Base-by-base conservation (phyloP, 1,140 invertebrate species). In the Plectrocnemia conspersa region DNA sequence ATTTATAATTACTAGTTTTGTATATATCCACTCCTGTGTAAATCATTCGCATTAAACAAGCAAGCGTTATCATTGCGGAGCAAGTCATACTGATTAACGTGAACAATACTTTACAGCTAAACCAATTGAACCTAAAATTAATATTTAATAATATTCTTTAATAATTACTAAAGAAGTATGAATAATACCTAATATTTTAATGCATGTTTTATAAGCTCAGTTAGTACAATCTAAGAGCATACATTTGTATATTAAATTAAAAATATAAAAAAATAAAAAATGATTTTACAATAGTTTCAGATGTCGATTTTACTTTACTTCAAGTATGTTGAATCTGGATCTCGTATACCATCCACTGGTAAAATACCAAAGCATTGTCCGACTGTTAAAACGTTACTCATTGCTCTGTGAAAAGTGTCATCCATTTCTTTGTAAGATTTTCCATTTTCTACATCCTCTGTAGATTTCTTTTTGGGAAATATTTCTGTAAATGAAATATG, bases 351-450 rank as follows among this genome's bases (percentile, higher is more conserved):
- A 5, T n/a, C 35, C 15, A 61, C 45, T 1, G 58, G 58, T 45
- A 61, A n/a, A 4, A 54, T 44, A 3, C 58, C 58, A 19, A 61
- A 61, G 23, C 42, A 54, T 25, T 61, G 58, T 19, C 54, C 58
- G 7, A 61, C 29, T 4, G 55, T 35, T 13, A 61, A 46, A 16
- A 61, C 29, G 7, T 54, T 54, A 16, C 41, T 46, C 22, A 61
- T 61, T 15, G 58, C 58, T 7, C 50, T 13, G 36, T 61, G 54
- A 19, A 61, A 56, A 1, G 58, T 42, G 19, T 61, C 49, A 3
- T 61, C 21, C 16, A 10, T n/a, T 11, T 45, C 4, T 33, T 48
- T 38, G 18, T 38, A 38, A 15, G 24, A 22, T 24, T 38, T 35
- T 7, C n/a, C 33, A n/a, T 32, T 47, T 24, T 38, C 21, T 6